Conservation (phyloP, 1,140 invertebrate species). For the Saxidomus purpurata region DNA sequence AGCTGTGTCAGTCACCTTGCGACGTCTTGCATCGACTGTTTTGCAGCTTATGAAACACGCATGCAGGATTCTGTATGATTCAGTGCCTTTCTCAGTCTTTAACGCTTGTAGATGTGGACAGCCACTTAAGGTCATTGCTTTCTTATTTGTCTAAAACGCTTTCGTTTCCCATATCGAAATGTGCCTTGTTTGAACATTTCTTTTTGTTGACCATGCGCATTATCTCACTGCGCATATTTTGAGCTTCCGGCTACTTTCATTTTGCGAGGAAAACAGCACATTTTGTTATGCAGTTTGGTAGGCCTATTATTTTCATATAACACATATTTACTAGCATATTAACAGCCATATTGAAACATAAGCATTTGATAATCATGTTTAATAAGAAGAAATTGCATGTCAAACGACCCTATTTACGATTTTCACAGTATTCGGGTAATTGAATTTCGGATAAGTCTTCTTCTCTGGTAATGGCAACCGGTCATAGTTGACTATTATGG, state of each 20-base stretch:
- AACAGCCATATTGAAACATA: too few species aligned
- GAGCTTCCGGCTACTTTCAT: conserved; percentile 66
- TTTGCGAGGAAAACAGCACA: conserved; percentile 7
- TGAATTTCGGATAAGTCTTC: too few species aligned
- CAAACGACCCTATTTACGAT: too few species aligned
- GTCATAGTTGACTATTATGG: too few species aligned
- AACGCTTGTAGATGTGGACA: conserved; percentile 93
- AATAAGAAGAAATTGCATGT: too few species aligned
- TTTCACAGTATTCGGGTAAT: too few species aligned
- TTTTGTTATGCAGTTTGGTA: too few species aligned
- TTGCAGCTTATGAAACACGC: conserved; percentile 92
- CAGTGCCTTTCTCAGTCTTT: conserved; percentile 91
- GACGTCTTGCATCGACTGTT: conserved; percentile 90
- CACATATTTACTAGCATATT: too few species aligned
- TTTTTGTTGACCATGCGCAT: conserved; percentile 59
- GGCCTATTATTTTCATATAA: too few species aligned
- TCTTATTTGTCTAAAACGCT: conserved; percentile 29
- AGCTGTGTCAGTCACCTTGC: conserved; percentile 88
- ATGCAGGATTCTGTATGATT: conserved; percentile 92
- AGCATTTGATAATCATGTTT: too few species aligned
- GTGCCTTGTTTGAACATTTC: conserved; percentile 61
- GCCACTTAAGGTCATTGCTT: conserved; percentile 86
- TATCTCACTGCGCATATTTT: neutral
- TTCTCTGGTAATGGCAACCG: too few species aligned
- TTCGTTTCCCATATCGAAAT: conserved; percentile 72